A percentile compares a stretch with the other conserved stretches of the same genome.
These are phyloP conservation scores for Holacanthus passer DNA, from an alignment of 2,113 vertebrate species.

Conservation along the genomic window DNA sequence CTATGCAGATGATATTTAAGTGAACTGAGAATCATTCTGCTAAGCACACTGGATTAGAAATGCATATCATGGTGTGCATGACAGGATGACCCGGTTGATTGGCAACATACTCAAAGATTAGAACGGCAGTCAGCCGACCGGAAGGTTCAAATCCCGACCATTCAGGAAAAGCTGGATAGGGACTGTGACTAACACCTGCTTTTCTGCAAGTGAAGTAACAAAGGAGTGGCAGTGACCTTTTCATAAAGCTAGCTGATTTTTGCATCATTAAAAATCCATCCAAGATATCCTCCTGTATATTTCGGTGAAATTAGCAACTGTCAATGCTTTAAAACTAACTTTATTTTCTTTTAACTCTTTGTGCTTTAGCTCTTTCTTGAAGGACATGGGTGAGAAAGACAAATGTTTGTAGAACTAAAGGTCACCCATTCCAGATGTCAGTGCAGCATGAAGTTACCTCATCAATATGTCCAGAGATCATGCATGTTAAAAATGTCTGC, in stretches of 20 bases:
- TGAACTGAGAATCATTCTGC: constrained; percentile 11
- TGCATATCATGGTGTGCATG: not conserved
- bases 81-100: not conserved
- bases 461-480: not conserved
- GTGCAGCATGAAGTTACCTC: not conserved
- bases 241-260: not conserved
- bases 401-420: too few species aligned
- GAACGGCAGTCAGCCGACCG: not conserved
- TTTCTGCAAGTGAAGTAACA: not conserved
- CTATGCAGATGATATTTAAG: not conserved
- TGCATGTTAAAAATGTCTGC: not conserved
- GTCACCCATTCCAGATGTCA: not conserved
- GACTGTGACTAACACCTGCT: not conserved
- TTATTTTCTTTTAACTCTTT: not conserved
- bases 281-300: not conserved
- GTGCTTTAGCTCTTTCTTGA: not conserved
- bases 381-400: not conserved
- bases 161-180: not conserved
- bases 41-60: constrained; percentile 17
- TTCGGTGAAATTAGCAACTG: not conserved
- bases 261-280: not conserved
- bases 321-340: not conserved
- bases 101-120: not conserved
- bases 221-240: not conserved
- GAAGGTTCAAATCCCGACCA: not conserved